Percentiles rank a stretch among this genome's conserved stretches.
Conservation (phyloP, 1,140 invertebrate genomes). For the Zaprionus davidi region DNA sequence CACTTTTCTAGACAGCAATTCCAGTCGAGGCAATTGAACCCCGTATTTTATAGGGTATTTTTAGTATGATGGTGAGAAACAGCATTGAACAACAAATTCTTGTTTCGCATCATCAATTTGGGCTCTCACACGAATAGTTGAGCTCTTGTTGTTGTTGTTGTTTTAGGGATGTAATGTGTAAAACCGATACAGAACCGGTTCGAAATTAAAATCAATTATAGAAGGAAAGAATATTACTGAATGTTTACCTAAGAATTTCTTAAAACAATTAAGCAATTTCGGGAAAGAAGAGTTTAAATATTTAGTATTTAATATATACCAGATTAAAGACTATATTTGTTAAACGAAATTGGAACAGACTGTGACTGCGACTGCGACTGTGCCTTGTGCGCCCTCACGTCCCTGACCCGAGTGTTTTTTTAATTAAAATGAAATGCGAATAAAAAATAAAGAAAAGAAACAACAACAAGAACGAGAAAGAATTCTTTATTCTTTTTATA, state of each 20-base stretch:
- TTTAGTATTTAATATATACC: conserved; percentile 1
- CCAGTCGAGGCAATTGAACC: not conserved
- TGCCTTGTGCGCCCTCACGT: not conserved
- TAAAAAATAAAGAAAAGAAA: not conserved
- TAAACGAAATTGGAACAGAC: conserved; percentile 13
- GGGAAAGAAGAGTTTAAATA: not conserved
- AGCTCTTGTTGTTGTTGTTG: conserved; percentile 12
- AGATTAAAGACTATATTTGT: conserved; percentile 16
- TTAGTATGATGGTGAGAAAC: conserved; percentile 26
- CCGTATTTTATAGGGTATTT: conserved; percentile 9
- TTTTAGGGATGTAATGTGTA: conserved; percentile 32
- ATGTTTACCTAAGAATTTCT: not conserved
- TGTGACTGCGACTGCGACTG: not conserved
- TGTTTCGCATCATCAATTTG: conserved; percentile 76
- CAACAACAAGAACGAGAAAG: not conserved
- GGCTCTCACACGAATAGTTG: conserved; percentile 9
- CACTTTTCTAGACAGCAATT: not conserved
- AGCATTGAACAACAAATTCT: conserved; percentile 66
- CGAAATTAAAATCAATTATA: conserved; percentile 16
- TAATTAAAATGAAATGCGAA: conserved; percentile 43
- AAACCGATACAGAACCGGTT: conserved; percentile 25
- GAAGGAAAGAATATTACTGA: conserved; percentile 1
- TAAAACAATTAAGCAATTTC: not conserved
- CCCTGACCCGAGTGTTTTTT: conserved; percentile 39
- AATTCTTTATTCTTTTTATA: conserved; percentile 30